Conservation (phyloP, 2,888 invertebrate genomes). For the Neria commutata region DNA sequence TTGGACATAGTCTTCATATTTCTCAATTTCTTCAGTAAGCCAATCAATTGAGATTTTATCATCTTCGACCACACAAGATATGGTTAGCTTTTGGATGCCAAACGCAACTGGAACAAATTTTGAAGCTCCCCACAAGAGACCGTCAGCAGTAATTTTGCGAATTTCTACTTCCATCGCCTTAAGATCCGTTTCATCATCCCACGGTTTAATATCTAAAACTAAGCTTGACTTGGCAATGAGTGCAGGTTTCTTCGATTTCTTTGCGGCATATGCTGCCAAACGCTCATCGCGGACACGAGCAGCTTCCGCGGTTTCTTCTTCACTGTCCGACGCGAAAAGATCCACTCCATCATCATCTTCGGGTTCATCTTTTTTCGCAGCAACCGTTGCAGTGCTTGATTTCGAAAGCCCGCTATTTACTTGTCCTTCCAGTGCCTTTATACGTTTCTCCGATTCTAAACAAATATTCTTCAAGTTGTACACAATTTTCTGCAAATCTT, state of each 20-base stretch:
- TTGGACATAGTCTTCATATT: conserved; percentile 84
- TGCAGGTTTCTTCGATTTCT: conserved; percentile 89
- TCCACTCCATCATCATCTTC: conserved; percentile 78
- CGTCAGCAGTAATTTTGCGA: conserved; percentile 78
- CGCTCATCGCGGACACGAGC: conserved; percentile 82
- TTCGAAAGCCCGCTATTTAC: conserved; percentile 36
- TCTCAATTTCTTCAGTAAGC: conserved; percentile 85
- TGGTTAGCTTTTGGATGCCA: conserved; percentile 91
- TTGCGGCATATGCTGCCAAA: conserved; percentile 86
- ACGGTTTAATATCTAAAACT: conserved; percentile 91
- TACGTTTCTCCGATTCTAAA: conserved; percentile 53
- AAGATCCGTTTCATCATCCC: conserved; percentile 93
- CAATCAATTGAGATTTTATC: conserved; percentile 92
- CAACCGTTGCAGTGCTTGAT: conserved; percentile 11
- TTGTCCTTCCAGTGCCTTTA: conserved; percentile 51
- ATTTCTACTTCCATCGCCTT: conserved; percentile 80
- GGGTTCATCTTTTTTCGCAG: conserved; percentile 24
- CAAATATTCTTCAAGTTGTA: conserved; percentile 54
- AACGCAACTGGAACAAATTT: conserved; percentile 90
- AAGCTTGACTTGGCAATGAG: conserved; percentile 94
- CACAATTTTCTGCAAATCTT: conserved; percentile 60
- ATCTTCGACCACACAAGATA: conserved; percentile 92
- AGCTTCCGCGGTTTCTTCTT: conserved; percentile 74
- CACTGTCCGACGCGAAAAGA: conserved; percentile 82
- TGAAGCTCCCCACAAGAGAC: conserved; percentile 92